Conservation (phyloP, 2,888 invertebrate genomes). For the Morpho deidamia region DNA sequence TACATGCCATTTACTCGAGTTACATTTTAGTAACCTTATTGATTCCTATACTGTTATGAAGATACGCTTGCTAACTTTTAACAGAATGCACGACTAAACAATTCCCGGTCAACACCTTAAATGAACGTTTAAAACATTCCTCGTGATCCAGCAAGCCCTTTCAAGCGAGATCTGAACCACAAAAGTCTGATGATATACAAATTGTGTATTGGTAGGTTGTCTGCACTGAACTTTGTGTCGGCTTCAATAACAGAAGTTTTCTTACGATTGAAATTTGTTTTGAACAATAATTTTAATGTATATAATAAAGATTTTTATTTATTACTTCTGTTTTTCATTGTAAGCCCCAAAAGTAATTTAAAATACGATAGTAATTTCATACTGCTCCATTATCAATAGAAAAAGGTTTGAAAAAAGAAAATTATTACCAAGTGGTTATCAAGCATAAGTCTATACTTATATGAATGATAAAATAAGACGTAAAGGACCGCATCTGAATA, state of each 20-base stretch:
- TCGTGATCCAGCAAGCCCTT: constrained; percentile 52
- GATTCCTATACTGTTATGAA: constrained; percentile 63
- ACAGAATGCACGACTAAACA: constrained; percentile 70
- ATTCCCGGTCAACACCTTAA: constrained; percentile 48
- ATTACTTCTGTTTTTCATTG: constrained; percentile 27
- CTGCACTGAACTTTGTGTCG: constrained; percentile 50
- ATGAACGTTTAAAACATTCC: constrained; percentile 55
- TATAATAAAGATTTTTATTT: constrained; percentile 76
- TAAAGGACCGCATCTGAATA: too few relatives aligned
- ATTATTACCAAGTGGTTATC: too few relatives aligned
- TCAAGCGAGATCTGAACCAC: constrained; percentile 58
- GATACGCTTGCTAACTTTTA: constrained; percentile 74
- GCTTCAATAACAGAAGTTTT: constrained; percentile 72
- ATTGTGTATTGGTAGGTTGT: constrained; percentile 27
- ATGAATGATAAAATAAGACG: too few relatives aligned
- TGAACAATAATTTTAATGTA: constrained; percentile 71
- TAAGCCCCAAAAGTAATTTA: too few relatives aligned
- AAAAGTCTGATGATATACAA: constrained; percentile 59
- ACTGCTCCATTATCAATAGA: too few relatives aligned
- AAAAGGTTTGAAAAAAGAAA: too few relatives aligned
- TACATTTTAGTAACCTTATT: constrained; percentile 67
- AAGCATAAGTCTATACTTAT: too few relatives aligned
- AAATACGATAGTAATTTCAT: too few relatives aligned
- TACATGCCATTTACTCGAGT: constrained; percentile 68
- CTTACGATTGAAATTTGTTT: constrained; percentile 58